Percentiles rank a stretch among this genome's conserved stretches.
Evolutionary conservation across 2,797 vertebrate species (phyloP).

Genomic region (Amblyraja radiata): DNA sequence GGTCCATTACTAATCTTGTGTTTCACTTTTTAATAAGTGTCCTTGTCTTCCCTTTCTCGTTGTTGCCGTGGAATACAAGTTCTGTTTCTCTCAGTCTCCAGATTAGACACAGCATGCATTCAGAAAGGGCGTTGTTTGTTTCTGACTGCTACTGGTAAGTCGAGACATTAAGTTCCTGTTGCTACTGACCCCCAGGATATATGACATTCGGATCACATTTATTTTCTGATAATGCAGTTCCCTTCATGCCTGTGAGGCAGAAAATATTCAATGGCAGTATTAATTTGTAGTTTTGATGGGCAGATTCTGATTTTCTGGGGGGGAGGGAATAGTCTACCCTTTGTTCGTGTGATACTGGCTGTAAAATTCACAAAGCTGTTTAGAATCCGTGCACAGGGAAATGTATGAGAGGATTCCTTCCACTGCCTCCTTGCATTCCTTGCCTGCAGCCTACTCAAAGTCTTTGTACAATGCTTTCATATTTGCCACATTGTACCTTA

Average conservation of each 20-base stretch:
- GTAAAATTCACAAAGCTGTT: not conserved
- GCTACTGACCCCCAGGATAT: not conserved
- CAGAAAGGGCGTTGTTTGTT: not conserved
- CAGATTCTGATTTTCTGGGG: not conserved
- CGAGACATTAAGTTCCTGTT: not conserved
- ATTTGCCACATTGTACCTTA: too few species aligned
- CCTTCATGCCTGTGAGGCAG: not conserved
- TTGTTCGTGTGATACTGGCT: not conserved
- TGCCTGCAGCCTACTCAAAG: not conserved
- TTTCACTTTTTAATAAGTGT: not conserved
- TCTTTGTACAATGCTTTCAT: not conserved
- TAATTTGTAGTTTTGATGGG: not conserved
- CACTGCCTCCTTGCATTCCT: not conserved
- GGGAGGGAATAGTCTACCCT: not conserved
- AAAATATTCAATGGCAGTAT: not conserved
- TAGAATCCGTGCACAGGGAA: not conserved
- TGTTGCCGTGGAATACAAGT: not conserved
- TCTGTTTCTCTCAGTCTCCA: not conserved
- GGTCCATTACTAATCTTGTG: not conserved
- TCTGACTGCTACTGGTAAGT: not conserved
- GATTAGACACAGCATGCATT: not conserved
- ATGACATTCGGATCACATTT: not conserved
- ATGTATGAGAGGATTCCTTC: not conserved
- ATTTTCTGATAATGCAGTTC: not conserved
- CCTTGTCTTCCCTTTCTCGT: not conserved